Evolutionary conservation across 1,140 invertebrate species (phyloP).

Genomic region (Spodoptera frugiperda): DNA sequence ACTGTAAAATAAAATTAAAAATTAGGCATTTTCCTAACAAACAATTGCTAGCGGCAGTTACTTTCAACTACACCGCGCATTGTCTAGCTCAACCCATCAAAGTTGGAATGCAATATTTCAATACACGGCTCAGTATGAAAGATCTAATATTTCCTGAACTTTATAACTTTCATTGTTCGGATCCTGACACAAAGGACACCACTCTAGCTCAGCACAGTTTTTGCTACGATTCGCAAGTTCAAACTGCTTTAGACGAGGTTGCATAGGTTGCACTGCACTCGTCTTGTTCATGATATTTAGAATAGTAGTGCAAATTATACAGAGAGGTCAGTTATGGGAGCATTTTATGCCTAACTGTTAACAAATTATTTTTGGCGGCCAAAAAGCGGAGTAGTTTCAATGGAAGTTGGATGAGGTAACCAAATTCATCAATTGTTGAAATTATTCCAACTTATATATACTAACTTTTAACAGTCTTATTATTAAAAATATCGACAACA

Average conservation of each 20-base stretch:
- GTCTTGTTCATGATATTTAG: constrained; percentile 10
- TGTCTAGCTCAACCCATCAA: constrained; percentile 35
- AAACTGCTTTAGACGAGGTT: constrained; percentile 55
- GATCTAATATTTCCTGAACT: constrained; percentile 49
- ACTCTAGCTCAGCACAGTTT: constrained; percentile 47
- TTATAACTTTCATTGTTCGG: constrained; percentile 33
- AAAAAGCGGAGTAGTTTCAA: too few relatives aligned
- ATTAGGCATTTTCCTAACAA: too few relatives aligned
- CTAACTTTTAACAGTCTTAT: too few relatives aligned
- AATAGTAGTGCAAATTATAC: constrained; percentile 5
- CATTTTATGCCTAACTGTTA: too few relatives aligned
- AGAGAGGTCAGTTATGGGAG: background rate
- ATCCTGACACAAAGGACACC: constrained; percentile 30
- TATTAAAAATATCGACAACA: too few relatives aligned
- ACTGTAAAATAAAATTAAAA: too few relatives aligned
- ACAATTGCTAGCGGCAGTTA: background rate
- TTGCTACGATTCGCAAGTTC: constrained; percentile 62
- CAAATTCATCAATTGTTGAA: too few relatives aligned
- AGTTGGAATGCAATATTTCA: constrained; percentile 43
- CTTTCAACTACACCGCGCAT: background rate
- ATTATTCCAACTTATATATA: too few relatives aligned
- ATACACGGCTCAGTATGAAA: constrained; percentile 21
- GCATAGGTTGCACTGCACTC: constrained; percentile 15
- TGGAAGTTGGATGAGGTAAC: too few relatives aligned
- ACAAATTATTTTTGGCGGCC: too few relatives aligned